Evolutionary conservation across 1,140 invertebrate species (phyloP).

Genomic region (Platorchestia sp.): DNA sequence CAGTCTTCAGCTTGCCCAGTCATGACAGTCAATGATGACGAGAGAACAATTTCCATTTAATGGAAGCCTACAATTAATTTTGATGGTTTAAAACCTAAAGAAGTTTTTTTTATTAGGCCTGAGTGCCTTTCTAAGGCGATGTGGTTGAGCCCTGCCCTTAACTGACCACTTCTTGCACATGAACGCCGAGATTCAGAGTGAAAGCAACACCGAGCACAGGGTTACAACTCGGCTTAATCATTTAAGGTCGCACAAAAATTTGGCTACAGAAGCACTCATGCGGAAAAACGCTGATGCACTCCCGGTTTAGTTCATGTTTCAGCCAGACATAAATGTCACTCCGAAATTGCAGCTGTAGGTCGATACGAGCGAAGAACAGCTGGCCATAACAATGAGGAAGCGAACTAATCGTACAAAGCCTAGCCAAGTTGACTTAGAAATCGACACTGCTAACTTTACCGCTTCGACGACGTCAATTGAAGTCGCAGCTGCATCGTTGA

Average conservation of each 20-base stretch:
- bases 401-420: too few relatives aligned
- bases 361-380: not conserved
- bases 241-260: not conserved
- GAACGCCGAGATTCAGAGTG: not conserved
- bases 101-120: not conserved
- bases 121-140: not conserved
- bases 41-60: not conserved
- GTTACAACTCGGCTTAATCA: not conserved
- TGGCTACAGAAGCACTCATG: not conserved
- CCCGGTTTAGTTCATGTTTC: not conserved
- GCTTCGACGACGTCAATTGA: too few relatives aligned
- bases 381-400: not conserved
- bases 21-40: not conserved
- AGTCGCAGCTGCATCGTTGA: not conserved
- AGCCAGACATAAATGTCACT: not conserved
- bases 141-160: not conserved
- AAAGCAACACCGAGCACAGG: not conserved
- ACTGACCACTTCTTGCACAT: not conserved
- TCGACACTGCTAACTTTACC: too few relatives aligned
- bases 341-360: not conserved
- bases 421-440: too few relatives aligned
- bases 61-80: not conserved
- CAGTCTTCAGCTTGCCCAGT: not conserved
- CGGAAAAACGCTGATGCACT: not conserved
- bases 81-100: not conserved